These are phyloP conservation scores for Bemisia tabaci DNA, from an alignment of 1,140 invertebrate species.

Conservation along the genomic window DNA sequence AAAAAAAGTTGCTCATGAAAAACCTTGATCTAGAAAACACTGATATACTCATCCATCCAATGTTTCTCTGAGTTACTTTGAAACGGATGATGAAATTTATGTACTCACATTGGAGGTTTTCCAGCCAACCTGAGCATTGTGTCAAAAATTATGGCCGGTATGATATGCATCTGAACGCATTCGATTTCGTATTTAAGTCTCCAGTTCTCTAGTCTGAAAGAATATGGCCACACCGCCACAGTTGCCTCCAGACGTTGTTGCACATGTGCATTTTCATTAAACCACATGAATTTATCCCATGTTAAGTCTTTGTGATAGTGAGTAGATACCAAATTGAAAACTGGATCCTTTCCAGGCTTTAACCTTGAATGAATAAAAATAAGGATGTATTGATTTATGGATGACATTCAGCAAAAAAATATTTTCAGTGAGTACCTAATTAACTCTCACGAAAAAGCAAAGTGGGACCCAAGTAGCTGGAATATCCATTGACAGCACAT, in stretches of 20 bases:
- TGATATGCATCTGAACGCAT: not conserved
- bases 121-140: not conserved
- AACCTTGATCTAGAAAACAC: too few relatives aligned
- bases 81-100: not conserved
- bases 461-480: too few relatives aligned
- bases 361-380: too few relatives aligned
- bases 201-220: not conserved
- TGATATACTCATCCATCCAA: too few relatives aligned
- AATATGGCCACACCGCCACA: not conserved
- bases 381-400: too few relatives aligned
- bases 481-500: too few relatives aligned
- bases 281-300: not conserved
- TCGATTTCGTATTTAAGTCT: not conserved
- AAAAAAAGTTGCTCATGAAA: too few relatives aligned
- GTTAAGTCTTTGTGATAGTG: not conserved
- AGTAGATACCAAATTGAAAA: not conserved
- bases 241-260: not conserved
- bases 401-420: too few relatives aligned
- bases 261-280: not conserved
- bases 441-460: too few relatives aligned
- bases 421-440: too few relatives aligned
- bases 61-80: too few relatives aligned
- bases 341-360: not conserved
- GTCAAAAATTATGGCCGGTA: not conserved
- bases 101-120: not conserved